Conservation (phyloP, 2,888 invertebrate genomes). For the Himalopsyche tibetana region DNA sequence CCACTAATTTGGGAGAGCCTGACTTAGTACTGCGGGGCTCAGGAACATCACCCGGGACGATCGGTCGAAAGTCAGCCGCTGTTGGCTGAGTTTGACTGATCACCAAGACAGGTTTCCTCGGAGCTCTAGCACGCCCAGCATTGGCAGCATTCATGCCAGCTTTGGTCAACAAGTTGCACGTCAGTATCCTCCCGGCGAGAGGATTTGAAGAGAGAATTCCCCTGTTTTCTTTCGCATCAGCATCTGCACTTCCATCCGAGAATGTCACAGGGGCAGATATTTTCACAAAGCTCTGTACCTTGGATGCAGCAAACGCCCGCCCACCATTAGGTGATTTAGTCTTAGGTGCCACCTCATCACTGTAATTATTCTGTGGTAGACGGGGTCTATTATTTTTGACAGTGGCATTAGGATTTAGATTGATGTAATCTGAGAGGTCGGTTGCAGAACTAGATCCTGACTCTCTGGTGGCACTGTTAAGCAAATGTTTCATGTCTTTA, state of each 20-base stretch:
- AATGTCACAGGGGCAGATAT: constrained; percentile 53
- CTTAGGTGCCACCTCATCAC: constrained; percentile 54
- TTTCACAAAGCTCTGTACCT: constrained; percentile 60
- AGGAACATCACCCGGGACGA: constrained; percentile 63
- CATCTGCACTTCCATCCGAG: constrained; percentile 62
- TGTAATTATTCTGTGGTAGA: constrained; percentile 49
- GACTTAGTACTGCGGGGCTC: constrained; percentile 60
- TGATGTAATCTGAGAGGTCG: constrained; percentile 60
- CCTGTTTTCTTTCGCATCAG: constrained; percentile 64
- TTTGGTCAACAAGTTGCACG: constrained; percentile 63
- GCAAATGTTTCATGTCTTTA: constrained; percentile 63
- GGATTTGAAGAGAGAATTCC: constrained; percentile 72
- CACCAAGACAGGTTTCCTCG: constrained; percentile 66
- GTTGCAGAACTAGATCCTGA: constrained; percentile 39
- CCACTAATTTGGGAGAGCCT: constrained; percentile 67
- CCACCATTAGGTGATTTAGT: constrained; percentile 59
- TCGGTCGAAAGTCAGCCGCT: constrained; percentile 68
- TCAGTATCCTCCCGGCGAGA: constrained; percentile 72
- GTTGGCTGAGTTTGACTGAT: constrained; percentile 66
- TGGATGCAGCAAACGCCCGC: constrained; percentile 53
- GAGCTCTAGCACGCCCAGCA: constrained; percentile 60
- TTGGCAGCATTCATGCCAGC: constrained; percentile 58
- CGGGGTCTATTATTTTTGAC: constrained; percentile 31
- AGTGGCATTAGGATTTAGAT: constrained; percentile 60
- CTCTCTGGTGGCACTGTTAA: constrained; percentile 64